Percentiles rank a stretch among this genome's conserved stretches.
Conservation (phyloP, 2,888 invertebrate species). For the Lepeophtheirus nordmannii region DNA sequence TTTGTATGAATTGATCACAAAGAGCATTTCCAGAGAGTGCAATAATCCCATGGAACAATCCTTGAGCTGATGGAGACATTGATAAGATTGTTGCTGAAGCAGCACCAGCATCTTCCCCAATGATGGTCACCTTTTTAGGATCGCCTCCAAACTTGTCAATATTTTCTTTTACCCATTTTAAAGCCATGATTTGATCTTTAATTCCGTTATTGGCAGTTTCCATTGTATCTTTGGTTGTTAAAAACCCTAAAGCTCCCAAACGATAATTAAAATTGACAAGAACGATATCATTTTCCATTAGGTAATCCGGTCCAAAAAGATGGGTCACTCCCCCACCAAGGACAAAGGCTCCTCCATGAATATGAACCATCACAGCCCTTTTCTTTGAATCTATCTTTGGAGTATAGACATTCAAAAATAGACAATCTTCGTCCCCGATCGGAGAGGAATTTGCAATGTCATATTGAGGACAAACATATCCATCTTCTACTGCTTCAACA, state of each 20-base stretch:
- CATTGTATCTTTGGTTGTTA: constrained; percentile 12
- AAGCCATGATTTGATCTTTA: constrained; percentile 21
- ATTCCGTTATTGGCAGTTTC: constrained; percentile 18
- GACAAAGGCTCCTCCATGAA: constrained; percentile 28
- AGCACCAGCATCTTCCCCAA: constrained; percentile 28
- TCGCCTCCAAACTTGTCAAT: constrained; percentile 25
- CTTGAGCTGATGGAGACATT: constrained; percentile 29
- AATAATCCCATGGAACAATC: constrained; percentile 30
- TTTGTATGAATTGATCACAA: constrained; percentile 30
- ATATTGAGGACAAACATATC: constrained; percentile 30
- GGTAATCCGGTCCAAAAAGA: constrained; percentile 27
- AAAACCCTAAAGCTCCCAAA: constrained; percentile 27
- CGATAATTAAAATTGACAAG: constrained; percentile 22
- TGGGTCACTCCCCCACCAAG: constrained; percentile 26
- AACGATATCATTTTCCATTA: constrained; percentile 27
- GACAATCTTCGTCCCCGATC: constrained; percentile 30
- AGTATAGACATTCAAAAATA: constrained; percentile 25
- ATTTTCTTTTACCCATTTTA: constrained; percentile 24
- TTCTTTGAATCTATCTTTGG: constrained; percentile 17
- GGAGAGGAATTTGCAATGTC: constrained; percentile 29
- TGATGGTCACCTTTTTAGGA: constrained; percentile 24
- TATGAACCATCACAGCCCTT: constrained; percentile 27
- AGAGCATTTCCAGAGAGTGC: constrained; percentile 30
- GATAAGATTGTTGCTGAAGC: constrained; percentile 29
- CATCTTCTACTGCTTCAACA: constrained; percentile 29